Percentiles rank a stretch among this genome's conserved stretches.
These are phyloP conservation scores for Tenthredo notha DNA, from an alignment of 2,888 invertebrate species.

Conservation along the genomic window DNA sequence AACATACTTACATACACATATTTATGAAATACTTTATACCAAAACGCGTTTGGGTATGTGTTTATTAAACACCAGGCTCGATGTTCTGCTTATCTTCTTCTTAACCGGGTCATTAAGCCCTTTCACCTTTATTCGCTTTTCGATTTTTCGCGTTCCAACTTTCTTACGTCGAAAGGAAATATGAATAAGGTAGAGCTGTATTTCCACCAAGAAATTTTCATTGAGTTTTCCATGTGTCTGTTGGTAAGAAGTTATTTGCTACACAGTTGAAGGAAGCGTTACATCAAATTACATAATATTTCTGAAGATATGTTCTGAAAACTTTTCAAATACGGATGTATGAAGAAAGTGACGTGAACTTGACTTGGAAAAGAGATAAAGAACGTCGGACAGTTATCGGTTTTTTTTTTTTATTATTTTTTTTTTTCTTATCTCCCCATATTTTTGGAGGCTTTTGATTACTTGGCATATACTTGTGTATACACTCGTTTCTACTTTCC, in stretches of 20 bases:
- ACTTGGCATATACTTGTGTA: slow-evolving; percentile 11
- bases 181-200: not conserved
- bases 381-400: slow-evolving; percentile 32
- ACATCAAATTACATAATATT: not conserved
- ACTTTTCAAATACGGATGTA: not conserved
- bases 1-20: not conserved
- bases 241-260: not conserved
- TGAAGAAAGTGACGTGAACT: slow-evolving; percentile 23
- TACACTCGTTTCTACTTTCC: slow-evolving; percentile 11
- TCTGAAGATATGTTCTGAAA: not conserved
- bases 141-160: not conserved
- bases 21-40: not conserved
- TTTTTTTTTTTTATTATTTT: not conserved
- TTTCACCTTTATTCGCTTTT: slow-evolving; percentile 13
- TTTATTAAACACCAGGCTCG: not conserved
- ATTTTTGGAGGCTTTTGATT: slow-evolving; percentile 2
- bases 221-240: not conserved
- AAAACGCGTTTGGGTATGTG: not conserved
- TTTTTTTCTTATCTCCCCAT: slow-evolving; percentile 14
- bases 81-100: slow-evolving; percentile 1
- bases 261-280: not conserved
- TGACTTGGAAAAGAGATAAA: not conserved
- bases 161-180: not conserved
- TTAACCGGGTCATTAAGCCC: not conserved
- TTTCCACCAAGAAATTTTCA: not conserved